Base-by-base conservation (phyloP, 2,113 vertebrate genomes). In the Pygoscelis antarcticus region DNA sequence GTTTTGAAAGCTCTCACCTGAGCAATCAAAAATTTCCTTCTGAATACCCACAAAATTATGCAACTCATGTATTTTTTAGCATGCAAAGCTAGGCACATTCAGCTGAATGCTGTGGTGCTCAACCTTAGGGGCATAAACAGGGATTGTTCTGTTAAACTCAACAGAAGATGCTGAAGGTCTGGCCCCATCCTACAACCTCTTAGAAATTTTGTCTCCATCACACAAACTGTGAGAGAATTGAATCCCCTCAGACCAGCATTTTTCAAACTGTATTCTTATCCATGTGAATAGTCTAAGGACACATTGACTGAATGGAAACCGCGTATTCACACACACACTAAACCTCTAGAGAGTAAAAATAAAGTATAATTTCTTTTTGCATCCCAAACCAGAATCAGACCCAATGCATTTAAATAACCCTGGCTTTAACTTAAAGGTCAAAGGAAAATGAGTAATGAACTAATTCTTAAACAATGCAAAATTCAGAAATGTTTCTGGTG, bases 381-480 rank as follows among this genome's bases (percentile, higher is more conserved):
- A 81, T 87, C 38, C n/a, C 91, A 94, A 83, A 75, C 17, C 64
- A 84, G 38, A 92, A 88, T 87, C 80, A 78, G 64, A 36, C 27
- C 61, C 49, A 62, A 47, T 57, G 29, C 40, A 80, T 97, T 94
- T 95, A 72, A 95, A 88, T 57, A 89, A 90, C 46, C 58, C 57
- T 95, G 94, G 30, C 66, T 96, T 96, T 97, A 96, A 96, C 89
- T 87, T 85, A 95, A 97, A 98, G 97, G 97, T 97, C 96, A 97
- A 93, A 95, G 97, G 96, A 97, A 98, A 98, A 96, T 97, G 95
- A 97, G 89, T 95, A 98, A 97, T 92, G 91, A 96, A 88, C 74
- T 85, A 93, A 95, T 77, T 87, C 52, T 71, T 76, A 87, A 96
- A 98, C 97, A 98, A 97, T 97, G 89, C 69, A 85, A 95, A 96